These are phyloP conservation scores for Carcina quercana DNA, from an alignment of 2,888 invertebrate genomes.

Conservation along the genomic window DNA sequence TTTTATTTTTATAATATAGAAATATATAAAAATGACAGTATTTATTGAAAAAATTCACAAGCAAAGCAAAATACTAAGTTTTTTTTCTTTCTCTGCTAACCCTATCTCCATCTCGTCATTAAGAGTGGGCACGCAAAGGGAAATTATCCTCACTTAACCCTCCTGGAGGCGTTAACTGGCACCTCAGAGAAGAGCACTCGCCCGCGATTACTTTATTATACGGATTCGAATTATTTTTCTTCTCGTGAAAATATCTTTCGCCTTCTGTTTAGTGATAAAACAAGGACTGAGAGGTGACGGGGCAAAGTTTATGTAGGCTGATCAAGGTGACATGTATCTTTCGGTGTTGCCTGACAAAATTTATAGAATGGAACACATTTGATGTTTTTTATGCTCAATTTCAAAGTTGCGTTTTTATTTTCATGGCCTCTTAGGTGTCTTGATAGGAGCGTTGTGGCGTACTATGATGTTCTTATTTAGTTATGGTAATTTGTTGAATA, in stretches of 20 bases:
- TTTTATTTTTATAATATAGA: too few species aligned
- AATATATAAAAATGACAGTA: too few species aligned
- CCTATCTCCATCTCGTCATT: constrained; percentile 42
- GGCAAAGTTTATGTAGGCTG: too few species aligned
- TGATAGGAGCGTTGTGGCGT: too few species aligned
- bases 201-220: constrained; percentile 67
- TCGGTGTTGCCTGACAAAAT: too few species aligned
- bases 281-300: not conserved
- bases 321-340: too few species aligned
- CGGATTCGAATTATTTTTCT: constrained; percentile 62
- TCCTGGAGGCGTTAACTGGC: constrained; percentile 72
- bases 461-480: too few species aligned
- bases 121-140: constrained; percentile 69
- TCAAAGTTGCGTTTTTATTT: too few species aligned
- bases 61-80: constrained; percentile 14
- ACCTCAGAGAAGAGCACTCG: constrained; percentile 65
- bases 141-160: constrained; percentile 74
- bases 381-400: too few species aligned
- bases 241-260: constrained; percentile 27
- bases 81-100: constrained; percentile 20
- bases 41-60: not conserved
- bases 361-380: too few species aligned
- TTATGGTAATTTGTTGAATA: too few species aligned
- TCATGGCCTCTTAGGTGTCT: too few species aligned
- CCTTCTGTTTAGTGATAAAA: constrained; percentile 6